These are phyloP conservation scores for Strongylocentrotus purpuratus DNA, from an alignment of 35 echinoderm and acorn worm genomes.

Conservation along the genomic window DNA sequence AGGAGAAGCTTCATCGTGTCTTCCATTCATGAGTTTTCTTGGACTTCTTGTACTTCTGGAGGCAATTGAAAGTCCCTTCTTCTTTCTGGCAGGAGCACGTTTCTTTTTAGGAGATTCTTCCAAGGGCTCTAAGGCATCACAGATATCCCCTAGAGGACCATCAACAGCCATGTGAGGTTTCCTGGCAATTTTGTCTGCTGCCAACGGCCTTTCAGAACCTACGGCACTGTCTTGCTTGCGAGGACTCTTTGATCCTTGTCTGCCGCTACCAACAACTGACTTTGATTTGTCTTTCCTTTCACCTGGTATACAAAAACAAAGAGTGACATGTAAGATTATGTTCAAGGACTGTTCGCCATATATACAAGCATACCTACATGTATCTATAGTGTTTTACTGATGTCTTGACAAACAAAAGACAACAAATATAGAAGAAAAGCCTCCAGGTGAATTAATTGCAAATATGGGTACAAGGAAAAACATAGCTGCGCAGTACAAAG, in stretches of 20 bases:
- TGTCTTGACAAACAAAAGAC: too few relatives aligned
- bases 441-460: too few relatives aligned
- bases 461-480: too few relatives aligned
- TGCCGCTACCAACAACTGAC: conserved; percentile 24
- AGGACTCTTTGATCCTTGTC: conserved; percentile 9
- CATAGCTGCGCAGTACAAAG: too few relatives aligned
- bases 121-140: not conserved
- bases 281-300: conserved; percentile 9
- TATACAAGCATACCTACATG: not conserved
- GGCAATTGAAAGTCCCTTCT: not conserved
- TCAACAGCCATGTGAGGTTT: conserved; percentile 16
- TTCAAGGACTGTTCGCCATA: not conserved
- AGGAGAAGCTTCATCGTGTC: not conserved
- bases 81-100: not conserved
- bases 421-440: too few relatives aligned
- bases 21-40: not conserved
- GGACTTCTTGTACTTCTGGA: conserved; percentile 23
- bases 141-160: not conserved
- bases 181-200: conserved; percentile 43
- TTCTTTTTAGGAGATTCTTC: not conserved
- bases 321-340: not conserved
- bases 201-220: not conserved
- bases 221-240: not conserved
- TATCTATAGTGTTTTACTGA: not conserved
- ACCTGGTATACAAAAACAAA: not conserved